These are phyloP conservation scores for Diachasma alloeum DNA, from an alignment of 1,140 invertebrate species.

Conservation along the genomic window DNA sequence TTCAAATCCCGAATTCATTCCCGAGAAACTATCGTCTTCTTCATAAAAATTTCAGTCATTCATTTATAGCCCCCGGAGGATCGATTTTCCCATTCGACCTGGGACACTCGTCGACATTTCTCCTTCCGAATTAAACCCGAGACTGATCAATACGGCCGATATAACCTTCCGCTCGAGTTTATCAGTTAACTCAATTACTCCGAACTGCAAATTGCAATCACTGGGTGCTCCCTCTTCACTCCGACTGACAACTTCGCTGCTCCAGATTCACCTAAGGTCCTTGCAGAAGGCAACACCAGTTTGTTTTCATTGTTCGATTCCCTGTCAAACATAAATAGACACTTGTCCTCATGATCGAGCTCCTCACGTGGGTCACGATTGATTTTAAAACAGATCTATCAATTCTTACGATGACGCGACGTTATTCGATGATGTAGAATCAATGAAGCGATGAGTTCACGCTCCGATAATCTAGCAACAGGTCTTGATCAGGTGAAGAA, in stretches of 20 bases:
- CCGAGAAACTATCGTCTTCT: neutral
- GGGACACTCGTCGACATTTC: neutral
- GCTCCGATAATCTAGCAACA: too few species aligned
- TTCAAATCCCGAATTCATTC: neutral
- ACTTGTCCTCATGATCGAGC: neutral
- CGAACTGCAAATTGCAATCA: constrained; percentile 3
- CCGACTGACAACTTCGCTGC: neutral
- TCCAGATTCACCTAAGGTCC: neutral
- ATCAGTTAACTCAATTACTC: constrained; percentile 16
- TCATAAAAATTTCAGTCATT: neutral
- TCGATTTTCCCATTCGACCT: neutral
- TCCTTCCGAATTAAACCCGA: neutral
- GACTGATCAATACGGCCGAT: constrained; percentile 9
- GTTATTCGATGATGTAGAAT: neutral
- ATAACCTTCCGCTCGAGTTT: neutral
- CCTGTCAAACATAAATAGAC: neutral
- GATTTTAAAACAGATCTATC: neutral
- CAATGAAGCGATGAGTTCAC: too few species aligned
- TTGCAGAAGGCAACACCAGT: neutral
- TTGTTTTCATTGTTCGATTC: neutral
- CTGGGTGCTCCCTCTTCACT: neutral
- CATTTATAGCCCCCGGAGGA: neutral
- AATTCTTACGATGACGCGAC: neutral
- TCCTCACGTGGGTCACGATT: too few species aligned
- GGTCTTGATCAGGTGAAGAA: too few species aligned